Evolutionary conservation across 2,113 vertebrate genomes (phyloP), one percentile per base, ranked within the genome.

Genomic region (Mesocricetus auratus): DNA sequence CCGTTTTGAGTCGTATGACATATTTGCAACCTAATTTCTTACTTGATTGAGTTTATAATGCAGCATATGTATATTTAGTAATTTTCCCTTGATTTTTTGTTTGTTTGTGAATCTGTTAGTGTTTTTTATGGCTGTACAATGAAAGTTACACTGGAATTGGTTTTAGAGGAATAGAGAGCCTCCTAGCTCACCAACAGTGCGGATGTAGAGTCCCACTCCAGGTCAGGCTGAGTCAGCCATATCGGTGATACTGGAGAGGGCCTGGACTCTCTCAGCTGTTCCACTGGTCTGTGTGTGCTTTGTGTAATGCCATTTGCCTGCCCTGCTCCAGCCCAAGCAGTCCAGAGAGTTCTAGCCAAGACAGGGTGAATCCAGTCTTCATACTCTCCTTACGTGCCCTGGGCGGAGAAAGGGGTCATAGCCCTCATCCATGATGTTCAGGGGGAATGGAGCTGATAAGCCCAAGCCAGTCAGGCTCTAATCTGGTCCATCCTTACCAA

Each of bases 11-110:
- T 69, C 75, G 33, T 73, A 29, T 21, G 33, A 53, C 73, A 16
- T 81, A 53, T 62, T 56, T 68, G 68, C 71, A 85, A 12, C 10
- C 31, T 31, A 81, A 64, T 66, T 79, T 83, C 19, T 71, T 56
- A 66, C 47, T 68, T 93, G 33, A 39, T 68, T 93, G 33, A 39
- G 60, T 94, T 95, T 90, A 39, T 89, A 29, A 7, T 68, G 10
- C 21, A 33, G 19, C 26, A 22, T 24, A 0, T 79, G 22, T 42
- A 45, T 93, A 47, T 69, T 74, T 71, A 77, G n/a, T 87, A 47
- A 69, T 26, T 24, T 77, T 47, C 36, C 36, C 42, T 16, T 47
- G 16, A 8, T 26, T 29, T 87, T 78, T 71, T 47, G 66, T 74
- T 74, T 86, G 15, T 45, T 60, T 87, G 19, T 71, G 24, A 89